phyloP scores from a whole-genome alignment of 2,797 vertebrate species.

The Micrastur ruficollis region DNA sequence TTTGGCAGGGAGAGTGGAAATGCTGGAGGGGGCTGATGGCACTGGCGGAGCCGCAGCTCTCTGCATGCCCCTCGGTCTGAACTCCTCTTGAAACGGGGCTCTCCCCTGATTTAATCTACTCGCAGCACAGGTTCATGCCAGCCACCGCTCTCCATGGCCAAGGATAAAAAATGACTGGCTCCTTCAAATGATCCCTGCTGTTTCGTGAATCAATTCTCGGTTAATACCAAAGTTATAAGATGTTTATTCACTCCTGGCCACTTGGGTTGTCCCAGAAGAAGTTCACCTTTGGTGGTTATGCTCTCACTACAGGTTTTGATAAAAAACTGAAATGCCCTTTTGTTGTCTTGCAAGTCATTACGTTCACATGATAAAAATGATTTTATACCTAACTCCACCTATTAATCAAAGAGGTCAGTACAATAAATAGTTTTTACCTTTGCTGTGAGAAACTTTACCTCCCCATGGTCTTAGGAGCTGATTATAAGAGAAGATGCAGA shows the following conservation, averaged over 20 bases:
- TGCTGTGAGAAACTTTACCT: background rate
- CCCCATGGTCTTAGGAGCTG: background rate
- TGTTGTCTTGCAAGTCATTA: background rate
- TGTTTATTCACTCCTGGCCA: background rate
- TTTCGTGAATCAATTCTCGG: background rate
- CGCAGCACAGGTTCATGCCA: background rate
- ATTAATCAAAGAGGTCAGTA: slow-evolving; percentile 16
- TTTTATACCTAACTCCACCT: background rate
- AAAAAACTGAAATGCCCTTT: slow-evolving; percentile 29
- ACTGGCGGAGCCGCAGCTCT: rapidly evolving
- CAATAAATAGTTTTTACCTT: slow-evolving; percentile 3
- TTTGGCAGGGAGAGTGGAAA: background rate
- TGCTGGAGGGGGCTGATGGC: background rate
- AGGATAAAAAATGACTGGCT: background rate
- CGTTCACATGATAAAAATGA: background rate
- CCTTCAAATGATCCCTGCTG: background rate
- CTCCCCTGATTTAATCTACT: background rate
- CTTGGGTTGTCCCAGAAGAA: background rate
- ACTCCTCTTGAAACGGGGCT: background rate
- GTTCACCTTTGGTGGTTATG: background rate
- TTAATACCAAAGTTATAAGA: background rate
- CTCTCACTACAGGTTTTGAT: background rate
- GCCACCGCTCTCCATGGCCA: rapidly evolving
- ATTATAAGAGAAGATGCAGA: background rate
- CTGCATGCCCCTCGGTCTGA: rapidly evolving